phyloP scores from a whole-genome alignment of 2,888 invertebrate species.

The Lymantria dispar region DNA sequence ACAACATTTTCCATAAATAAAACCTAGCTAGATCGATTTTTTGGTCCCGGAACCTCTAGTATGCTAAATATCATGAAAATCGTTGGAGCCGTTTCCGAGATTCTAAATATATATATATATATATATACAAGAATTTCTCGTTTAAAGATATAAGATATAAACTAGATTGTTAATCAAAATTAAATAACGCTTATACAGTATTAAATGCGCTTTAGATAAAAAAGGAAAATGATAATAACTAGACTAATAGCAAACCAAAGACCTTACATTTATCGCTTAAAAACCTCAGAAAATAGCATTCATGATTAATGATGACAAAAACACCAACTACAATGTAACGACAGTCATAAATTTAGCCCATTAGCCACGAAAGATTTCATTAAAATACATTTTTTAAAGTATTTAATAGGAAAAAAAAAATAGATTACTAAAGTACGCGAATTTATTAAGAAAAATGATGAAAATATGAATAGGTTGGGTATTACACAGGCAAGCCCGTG shows the following conservation, averaged over 20 bases:
- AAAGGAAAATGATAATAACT: not conserved
- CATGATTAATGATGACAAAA: slow-evolving; percentile 6
- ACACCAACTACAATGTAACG: slow-evolving; percentile 5
- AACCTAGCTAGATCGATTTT: too few species aligned
- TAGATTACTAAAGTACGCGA: slow-evolving; percentile 31
- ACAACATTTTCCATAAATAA: too few species aligned
- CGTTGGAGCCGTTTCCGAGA: too few species aligned
- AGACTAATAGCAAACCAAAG: slow-evolving; percentile 6
- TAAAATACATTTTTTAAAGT: slow-evolving; percentile 25
- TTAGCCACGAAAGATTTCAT: slow-evolving; percentile 18
- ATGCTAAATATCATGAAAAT: too few species aligned
- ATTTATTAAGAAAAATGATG: slow-evolving; percentile 40
- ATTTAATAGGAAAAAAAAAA: slow-evolving; percentile 30
- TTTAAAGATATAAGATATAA: too few species aligned
- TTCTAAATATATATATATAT: too few species aligned
- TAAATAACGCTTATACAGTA: too few species aligned
- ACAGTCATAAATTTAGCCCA: slow-evolving; percentile 11
- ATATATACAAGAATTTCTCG: too few species aligned
- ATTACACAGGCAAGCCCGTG: slow-evolving; percentile 35
- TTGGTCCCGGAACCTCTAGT: too few species aligned
- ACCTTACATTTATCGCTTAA: not conserved
- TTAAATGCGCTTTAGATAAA: too few species aligned
- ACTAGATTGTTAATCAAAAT: too few species aligned
- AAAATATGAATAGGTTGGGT: slow-evolving; percentile 41
- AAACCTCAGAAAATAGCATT: not conserved